These are phyloP conservation scores for Acanthosepion esculentum DNA, from an alignment of 2,888 invertebrate species.

Conservation along the genomic window DNA sequence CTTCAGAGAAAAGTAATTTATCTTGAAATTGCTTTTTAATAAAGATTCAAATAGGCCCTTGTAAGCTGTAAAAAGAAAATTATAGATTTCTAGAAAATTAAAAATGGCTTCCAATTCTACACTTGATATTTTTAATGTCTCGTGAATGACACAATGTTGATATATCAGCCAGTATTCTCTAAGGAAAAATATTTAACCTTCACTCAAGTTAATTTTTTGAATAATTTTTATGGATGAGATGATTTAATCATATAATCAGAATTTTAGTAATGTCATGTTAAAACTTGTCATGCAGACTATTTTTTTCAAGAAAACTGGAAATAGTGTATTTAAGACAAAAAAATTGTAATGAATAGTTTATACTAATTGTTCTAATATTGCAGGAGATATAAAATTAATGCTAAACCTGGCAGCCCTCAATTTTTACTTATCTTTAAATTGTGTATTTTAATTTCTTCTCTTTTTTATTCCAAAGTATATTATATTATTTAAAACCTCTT, in stretches of 20 bases:
- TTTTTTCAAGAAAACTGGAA: background rate
- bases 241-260: background rate
- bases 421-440: background rate
- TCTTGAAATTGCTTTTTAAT: background rate
- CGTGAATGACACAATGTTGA: background rate
- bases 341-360: background rate
- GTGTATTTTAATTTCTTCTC: background rate
- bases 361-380: background rate
- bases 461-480: background rate
- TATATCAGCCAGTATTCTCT: background rate
- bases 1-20: background rate
- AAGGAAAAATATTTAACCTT: background rate
- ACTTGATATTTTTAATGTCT: background rate
- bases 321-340: background rate
- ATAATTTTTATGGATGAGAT: background rate
- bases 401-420: background rate
- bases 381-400: background rate
- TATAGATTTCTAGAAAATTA: background rate
- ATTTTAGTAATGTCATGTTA: background rate
- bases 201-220: background rate
- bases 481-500: background rate
- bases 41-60: background rate
- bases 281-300: background rate
- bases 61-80: background rate
- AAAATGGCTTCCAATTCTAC: background rate